These are phyloP conservation scores for Sardinella longiceps DNA, from an alignment of 2,797 vertebrate genomes.

Conservation along the genomic window DNA sequence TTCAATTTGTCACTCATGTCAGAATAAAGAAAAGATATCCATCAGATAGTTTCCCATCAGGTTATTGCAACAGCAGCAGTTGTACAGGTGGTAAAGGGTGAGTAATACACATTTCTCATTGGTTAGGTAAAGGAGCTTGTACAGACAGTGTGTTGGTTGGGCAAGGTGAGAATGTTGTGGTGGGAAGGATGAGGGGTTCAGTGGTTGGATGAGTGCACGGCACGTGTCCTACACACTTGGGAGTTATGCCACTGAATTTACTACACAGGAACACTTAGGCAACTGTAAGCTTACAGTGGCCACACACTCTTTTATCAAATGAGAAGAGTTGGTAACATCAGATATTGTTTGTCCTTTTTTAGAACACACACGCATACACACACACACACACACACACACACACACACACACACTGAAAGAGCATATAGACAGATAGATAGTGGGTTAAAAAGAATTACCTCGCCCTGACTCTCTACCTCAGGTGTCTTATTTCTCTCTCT, in stretches of 20 bases:
- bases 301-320: neutral
- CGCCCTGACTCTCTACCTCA: neutral
- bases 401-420: neutral
- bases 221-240: neutral
- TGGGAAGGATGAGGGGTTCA: too few relatives aligned
- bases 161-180: constrained; percentile 49
- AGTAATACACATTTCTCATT: neutral
- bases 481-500: constrained; percentile 34
- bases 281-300: neutral
- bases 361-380: constrained; percentile 20
- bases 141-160: constrained; percentile 6
- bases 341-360: neutral
- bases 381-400: neutral
- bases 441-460: neutral
- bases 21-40: neutral
- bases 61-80: neutral
- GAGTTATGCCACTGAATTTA: neutral
- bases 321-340: constrained; percentile 18
- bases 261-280: too few relatives aligned
- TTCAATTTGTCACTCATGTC: neutral
- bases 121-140: neutral
- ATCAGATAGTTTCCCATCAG: neutral
- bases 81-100: neutral
- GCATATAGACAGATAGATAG: neutral
- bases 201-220: neutral